Conservation (phyloP, 2,888 invertebrate species). For the Elegia similella region DNA sequence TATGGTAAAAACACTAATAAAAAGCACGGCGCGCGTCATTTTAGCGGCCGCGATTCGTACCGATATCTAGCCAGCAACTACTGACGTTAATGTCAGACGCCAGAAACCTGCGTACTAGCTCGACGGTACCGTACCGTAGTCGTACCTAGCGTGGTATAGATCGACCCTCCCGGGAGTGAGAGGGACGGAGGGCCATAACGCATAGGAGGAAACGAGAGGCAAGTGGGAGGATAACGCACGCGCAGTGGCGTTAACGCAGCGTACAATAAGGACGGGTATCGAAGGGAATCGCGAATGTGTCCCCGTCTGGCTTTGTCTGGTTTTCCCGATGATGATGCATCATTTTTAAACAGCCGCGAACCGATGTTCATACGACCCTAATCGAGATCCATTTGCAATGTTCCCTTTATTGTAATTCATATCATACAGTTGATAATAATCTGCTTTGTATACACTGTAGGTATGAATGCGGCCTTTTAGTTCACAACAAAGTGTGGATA, state of each 20-base stretch:
- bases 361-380: slow-evolving; percentile 31
- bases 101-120: slow-evolving; percentile 77
- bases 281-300: slow-evolving; percentile 69
- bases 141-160: slow-evolving; percentile 79
- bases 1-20: slow-evolving; percentile 82
- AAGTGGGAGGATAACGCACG: slow-evolving; percentile 68
- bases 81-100: slow-evolving; percentile 67
- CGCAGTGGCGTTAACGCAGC: slow-evolving; percentile 69
- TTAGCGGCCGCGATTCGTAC: slow-evolving; percentile 75
- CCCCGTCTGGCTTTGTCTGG: slow-evolving; percentile 75
- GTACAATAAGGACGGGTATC: slow-evolving; percentile 64
- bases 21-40: slow-evolving; percentile 84
- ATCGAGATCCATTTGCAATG: slow-evolving; percentile 28
- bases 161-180: slow-evolving; percentile 74
- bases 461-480: background rate
- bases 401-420: slow-evolving; percentile 6
- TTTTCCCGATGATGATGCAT: slow-evolving; percentile 76
- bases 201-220: slow-evolving; percentile 45
- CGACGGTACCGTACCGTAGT: slow-evolving; percentile 63
- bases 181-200: slow-evolving; percentile 38
- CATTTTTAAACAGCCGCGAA: slow-evolving; percentile 48
- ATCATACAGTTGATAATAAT: background rate
- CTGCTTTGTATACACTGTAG: background rate
- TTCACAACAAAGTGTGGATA: background rate
- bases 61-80: slow-evolving; percentile 51